Percentiles rank a stretch among this genome's conserved stretches.
phyloP scores from a whole-genome alignment of 2,113 vertebrate species.

The Machaerirhynchus nigripectus region DNA sequence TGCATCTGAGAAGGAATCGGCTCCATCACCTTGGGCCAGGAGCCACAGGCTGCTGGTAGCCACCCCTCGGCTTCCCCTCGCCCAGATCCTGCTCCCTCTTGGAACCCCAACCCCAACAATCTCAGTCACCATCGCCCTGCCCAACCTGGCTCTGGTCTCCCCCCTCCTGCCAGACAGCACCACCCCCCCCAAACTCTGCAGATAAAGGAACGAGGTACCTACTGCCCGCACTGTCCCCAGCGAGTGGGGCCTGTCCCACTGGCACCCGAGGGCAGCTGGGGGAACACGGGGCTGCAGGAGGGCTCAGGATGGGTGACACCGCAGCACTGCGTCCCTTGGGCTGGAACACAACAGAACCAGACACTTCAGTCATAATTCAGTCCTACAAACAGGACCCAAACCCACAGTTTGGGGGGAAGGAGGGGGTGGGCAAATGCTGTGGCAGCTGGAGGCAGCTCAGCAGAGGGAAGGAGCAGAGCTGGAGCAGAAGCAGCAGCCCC shows the following conservation, averaged over 20 bases:
- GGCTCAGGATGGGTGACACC: fast-evolving
- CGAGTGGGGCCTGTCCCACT: fast-evolving
- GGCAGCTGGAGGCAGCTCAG: neutral
- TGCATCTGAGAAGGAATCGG: neutral
- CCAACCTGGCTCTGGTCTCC: neutral
- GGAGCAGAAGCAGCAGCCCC: neutral
- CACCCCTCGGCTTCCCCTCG: neutral
- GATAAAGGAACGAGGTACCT: neutral
- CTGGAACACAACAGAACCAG: neutral
- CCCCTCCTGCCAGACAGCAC: neutral
- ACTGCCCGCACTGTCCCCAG: neutral
- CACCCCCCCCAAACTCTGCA: neutral
- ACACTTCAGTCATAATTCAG: neutral
- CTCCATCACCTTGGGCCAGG: neutral
- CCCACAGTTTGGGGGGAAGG: fast-evolving
- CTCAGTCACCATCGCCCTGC: fast-evolving
- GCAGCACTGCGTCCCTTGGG: neutral
- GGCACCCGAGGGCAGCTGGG: neutral
- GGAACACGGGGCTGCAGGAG: fast-evolving
- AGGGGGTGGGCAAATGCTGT: neutral
- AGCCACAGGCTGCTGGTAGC: neutral
- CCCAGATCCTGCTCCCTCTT: neutral
- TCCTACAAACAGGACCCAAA: neutral
- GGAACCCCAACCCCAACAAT: fast-evolving
- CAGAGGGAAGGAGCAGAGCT: neutral